Conservation (phyloP, 2,888 invertebrate species). For the Amphiduros pacificus region DNA sequence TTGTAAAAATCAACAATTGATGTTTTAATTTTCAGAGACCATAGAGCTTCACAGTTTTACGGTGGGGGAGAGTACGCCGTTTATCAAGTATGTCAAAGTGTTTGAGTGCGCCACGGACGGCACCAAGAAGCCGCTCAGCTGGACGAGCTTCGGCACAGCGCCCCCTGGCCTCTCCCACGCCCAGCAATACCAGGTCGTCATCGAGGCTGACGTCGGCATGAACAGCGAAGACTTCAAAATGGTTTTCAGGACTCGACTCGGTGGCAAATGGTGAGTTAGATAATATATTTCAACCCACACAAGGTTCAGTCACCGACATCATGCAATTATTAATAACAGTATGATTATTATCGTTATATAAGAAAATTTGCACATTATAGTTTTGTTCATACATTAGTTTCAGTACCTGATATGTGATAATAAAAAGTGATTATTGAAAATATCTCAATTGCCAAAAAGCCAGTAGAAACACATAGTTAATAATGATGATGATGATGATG, state of each 20-base stretch:
- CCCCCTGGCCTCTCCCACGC: slow-evolving; percentile 55
- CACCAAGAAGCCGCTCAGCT: slow-evolving; percentile 45
- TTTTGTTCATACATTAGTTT: too few relatives aligned
- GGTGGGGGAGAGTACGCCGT: slow-evolving; percentile 61
- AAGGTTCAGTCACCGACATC: too few relatives aligned
- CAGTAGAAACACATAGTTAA: too few relatives aligned
- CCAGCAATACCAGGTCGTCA: slow-evolving; percentile 58
- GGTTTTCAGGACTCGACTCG: slow-evolving; percentile 61
- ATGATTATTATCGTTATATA: too few relatives aligned
- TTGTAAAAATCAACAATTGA: neutral
- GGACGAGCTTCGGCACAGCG: slow-evolving; percentile 47
- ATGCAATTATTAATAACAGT: too few relatives aligned
- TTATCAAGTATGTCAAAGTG: slow-evolving; percentile 54
- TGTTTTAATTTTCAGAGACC: slow-evolving; percentile 47
- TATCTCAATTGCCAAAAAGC: too few relatives aligned
- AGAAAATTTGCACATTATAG: too few relatives aligned
- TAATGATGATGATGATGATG: too few relatives aligned
- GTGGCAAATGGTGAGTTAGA: slow-evolving; percentile 57
- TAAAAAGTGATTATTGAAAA: too few relatives aligned
- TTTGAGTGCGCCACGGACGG: slow-evolving; percentile 54
- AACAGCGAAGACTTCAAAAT: slow-evolving; percentile 64
- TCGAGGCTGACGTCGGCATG: slow-evolving; percentile 62
- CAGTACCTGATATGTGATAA: too few relatives aligned
- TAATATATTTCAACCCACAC: neutral
- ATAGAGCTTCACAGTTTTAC: slow-evolving; percentile 62